Evolutionary conservation across 1,140 invertebrate genomes (phyloP).

Genomic region (Charaxes varanes): DNA sequence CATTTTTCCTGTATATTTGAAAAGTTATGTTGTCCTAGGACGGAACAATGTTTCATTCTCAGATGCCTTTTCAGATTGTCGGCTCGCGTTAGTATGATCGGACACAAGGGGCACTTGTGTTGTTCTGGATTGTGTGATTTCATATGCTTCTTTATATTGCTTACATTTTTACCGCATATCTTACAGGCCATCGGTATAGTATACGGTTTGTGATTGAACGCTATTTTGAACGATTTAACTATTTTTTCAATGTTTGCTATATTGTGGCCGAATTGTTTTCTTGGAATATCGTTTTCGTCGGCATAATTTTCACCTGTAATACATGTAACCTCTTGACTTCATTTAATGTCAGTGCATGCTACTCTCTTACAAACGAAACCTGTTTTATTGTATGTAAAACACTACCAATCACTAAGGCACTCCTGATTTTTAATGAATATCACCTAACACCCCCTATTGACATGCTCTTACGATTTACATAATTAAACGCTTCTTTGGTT

Average conservation of each 20-base stretch:
- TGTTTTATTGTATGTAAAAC: constrained; percentile 7
- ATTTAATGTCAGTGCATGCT: constrained; percentile 13
- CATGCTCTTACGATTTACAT: constrained; percentile 18
- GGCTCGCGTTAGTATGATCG: constrained; percentile 79
- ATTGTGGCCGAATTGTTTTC: constrained; percentile 45
- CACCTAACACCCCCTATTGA: constrained; percentile 29
- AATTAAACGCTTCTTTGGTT: constrained; percentile 12
- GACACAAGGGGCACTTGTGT: constrained; percentile 80
- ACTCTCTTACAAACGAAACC: constrained; percentile 9
- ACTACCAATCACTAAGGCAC: constrained; percentile 18
- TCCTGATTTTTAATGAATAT: constrained; percentile 4
- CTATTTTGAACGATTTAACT: constrained; percentile 51
- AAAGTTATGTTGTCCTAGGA: constrained; percentile 41
- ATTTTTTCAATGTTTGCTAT: constrained; percentile 51
- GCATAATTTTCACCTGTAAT: constrained; percentile 66
- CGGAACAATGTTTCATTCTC: constrained; percentile 79
- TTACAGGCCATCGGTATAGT: constrained; percentile 71
- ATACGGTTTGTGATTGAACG: constrained; percentile 42
- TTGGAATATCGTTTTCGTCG: constrained; percentile 61
- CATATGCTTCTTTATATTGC: constrained; percentile 82
- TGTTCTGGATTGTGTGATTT: constrained; percentile 82
- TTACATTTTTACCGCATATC: constrained; percentile 82
- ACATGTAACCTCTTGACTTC: constrained; percentile 33
- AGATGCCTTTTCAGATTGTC: constrained; percentile 83
- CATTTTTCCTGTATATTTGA: constrained; percentile 57